Evolutionary conservation across 2,888 invertebrate genomes (phyloP), one percentile per base, ranked within the genome.

Genomic region (Tuta absoluta): DNA sequence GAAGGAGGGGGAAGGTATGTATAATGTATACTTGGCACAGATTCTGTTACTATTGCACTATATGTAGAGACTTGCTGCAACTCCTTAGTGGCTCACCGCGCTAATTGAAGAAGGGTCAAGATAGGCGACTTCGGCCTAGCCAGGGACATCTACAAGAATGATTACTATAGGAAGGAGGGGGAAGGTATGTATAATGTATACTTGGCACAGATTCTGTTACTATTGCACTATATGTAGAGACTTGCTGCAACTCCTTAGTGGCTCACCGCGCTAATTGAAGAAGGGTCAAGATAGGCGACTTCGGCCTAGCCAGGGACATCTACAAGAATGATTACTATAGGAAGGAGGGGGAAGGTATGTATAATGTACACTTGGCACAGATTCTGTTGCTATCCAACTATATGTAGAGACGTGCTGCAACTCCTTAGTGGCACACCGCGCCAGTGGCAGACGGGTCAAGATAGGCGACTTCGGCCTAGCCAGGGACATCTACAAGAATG

Each of bases 261-360:
- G 96, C 97, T 0, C 94, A 94, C 67, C 93, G 95, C 0, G 93
- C 93, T 37, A 89, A 93, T 68, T 92, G 93, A 1, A 93, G 97
- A 65, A 95, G 97, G 14, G 98, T 98, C n/a, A 98, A 98, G 88
- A 98, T 98, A 64, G 99, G 98, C 0, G 99, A 99, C 87, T 99
- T 99, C 83, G 99, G 99, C 0, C 92, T 99, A 10, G 98, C 99
- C 0, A 93, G 99, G 68, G 99, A 99, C 84, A 97, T 99, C 69
- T 99, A 99, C 86, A 97, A 98, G 83, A 98, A 97, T 78, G 99
- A 99, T 84, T 99, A 99, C 80, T 99, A 99, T 80, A 93, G 98
- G 69, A 98, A 99, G 85, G 98, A 98, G 86, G 96, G 97, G 1
- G 95, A 95, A 91, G 95, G 92, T 90, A 69, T 72, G 65, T 59